These are phyloP conservation scores for Trachelus stipa DNA, from an alignment of 2,888 invertebrate species.

Conservation along the genomic window DNA sequence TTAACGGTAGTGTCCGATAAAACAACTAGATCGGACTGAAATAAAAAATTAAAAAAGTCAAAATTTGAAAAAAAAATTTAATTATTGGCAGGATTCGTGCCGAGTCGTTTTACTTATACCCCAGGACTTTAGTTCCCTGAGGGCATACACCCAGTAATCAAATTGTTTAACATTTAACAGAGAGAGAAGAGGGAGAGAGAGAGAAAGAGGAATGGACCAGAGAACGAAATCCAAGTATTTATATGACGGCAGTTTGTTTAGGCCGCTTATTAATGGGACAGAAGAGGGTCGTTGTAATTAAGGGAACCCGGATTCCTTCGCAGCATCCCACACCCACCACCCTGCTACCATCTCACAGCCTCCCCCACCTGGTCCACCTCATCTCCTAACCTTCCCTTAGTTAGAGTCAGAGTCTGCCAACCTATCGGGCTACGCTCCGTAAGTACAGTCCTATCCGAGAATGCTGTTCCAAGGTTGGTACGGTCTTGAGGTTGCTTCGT, in stretches of 20 bases:
- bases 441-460: too few species aligned
- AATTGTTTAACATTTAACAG: too few species aligned
- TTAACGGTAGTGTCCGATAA: conserved; percentile 60
- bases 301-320: conserved; percentile 53
- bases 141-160: too few species aligned
- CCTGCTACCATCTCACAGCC: neutral
- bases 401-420: too few species aligned
- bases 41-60: conserved; percentile 23
- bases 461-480: too few species aligned
- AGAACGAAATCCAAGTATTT: conserved; percentile 57
- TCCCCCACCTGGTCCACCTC: conserved; percentile 2
- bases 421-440: too few species aligned
- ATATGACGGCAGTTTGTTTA: conserved; percentile 60
- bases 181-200: conserved; percentile 8
- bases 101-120: neutral
- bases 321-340: neutral
- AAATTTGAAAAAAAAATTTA: conserved; percentile 59
- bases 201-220: conserved; percentile 26
- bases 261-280: conserved; percentile 61
- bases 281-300: conserved; percentile 58
- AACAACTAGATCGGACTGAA: conserved; percentile 49
- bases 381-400: neutral
- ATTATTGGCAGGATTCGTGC: conserved; percentile 51
- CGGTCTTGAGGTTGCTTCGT: too few species aligned
- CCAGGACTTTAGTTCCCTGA: too few species aligned